A percentile compares a stretch with the other conserved stretches of the same genome.
Evolutionary conservation across 2,888 invertebrate species (phyloP).

Genomic region (Macrosoma leucophasiata): DNA sequence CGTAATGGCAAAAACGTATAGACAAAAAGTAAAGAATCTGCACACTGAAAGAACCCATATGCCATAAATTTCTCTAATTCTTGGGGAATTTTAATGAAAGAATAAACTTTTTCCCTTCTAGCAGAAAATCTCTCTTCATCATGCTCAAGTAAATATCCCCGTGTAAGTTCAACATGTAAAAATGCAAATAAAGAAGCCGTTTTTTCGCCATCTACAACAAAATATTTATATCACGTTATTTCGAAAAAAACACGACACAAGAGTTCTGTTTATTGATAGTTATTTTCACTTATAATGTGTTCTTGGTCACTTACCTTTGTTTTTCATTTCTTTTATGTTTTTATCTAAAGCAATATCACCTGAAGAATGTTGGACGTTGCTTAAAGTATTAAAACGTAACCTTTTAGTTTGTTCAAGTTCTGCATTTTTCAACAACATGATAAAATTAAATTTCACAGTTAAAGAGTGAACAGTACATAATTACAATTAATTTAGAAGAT

Average conservation of each 20-base stretch:
- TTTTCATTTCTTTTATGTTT: conserved; percentile 46
- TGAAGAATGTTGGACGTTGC: conserved; percentile 49
- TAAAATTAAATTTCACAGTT: too few relatives aligned
- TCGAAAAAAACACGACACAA: too few relatives aligned
- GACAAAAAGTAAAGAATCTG: conserved; percentile 97
- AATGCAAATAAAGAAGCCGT: conserved; percentile 78
- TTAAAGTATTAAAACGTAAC: conserved; percentile 59
- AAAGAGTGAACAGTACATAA: too few relatives aligned
- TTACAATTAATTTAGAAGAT: too few relatives aligned
- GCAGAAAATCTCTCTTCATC: conserved; percentile 97
- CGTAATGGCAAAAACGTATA: conserved; percentile 98
- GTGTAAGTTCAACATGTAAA: conserved; percentile 89
- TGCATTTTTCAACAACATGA: conserved; percentile 55
- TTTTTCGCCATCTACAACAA: conserved; percentile 54
- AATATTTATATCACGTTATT: too few relatives aligned
- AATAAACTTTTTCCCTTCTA: conserved; percentile 95
- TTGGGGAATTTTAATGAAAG: conserved; percentile 95
- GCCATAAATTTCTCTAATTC: conserved; percentile 95
- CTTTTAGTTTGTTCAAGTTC: conserved; percentile 61
- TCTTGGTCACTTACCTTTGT: conserved; percentile 52
- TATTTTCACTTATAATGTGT: background rate
- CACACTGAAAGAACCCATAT: conserved; percentile 96
- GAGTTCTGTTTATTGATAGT: background rate
- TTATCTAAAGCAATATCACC: conserved; percentile 50
- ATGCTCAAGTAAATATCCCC: conserved; percentile 95